phyloP scores from a whole-genome alignment of 2,797 vertebrate species.

The Oreortyx pictus region DNA sequence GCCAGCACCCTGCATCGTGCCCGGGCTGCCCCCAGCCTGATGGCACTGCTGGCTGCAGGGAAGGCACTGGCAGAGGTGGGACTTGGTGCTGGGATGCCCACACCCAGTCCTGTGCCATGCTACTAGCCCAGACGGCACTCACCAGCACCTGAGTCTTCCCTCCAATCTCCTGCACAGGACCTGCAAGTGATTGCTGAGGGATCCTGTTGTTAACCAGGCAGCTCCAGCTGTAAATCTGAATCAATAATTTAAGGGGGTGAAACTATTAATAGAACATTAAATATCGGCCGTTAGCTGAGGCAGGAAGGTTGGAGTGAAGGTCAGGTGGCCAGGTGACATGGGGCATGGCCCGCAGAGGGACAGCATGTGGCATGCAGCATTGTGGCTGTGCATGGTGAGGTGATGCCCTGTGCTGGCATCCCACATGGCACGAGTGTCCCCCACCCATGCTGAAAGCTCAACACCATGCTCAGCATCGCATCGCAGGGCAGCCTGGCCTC shows the following conservation, averaged over 20 bases:
- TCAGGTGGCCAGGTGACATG: neutral
- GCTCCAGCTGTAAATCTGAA: slow-evolving; percentile 43
- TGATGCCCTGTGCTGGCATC: neutral
- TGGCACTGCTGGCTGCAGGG: neutral
- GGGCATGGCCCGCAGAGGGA: too few species aligned
- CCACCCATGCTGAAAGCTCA: neutral
- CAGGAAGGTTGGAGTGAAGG: neutral
- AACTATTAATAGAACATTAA: slow-evolving; percentile 48
- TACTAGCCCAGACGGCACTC: rapidly evolving
- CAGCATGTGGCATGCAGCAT: neutral
- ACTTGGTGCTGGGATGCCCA: rapidly evolving
- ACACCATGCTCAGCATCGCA: neutral
- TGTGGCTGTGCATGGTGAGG: neutral
- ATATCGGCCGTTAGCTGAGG: neutral
- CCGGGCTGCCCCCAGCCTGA: neutral
- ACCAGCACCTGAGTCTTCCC: neutral
- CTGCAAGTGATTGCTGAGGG: slow-evolving; percentile 17
- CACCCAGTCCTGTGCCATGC: rapidly evolving
- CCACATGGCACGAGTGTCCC: neutral
- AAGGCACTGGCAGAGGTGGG: neutral
- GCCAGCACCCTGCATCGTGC: neutral
- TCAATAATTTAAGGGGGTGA: slow-evolving; percentile 65
- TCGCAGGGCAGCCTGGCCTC: rapidly evolving
- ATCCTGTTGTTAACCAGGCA: slow-evolving; percentile 3
- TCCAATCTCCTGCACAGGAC: neutral